Percentiles rank a stretch among this genome's conserved stretches.
These are phyloP conservation scores for Copidosoma aretas DNA, from an alignment of 2,888 invertebrate genomes.

Conservation along the genomic window DNA sequence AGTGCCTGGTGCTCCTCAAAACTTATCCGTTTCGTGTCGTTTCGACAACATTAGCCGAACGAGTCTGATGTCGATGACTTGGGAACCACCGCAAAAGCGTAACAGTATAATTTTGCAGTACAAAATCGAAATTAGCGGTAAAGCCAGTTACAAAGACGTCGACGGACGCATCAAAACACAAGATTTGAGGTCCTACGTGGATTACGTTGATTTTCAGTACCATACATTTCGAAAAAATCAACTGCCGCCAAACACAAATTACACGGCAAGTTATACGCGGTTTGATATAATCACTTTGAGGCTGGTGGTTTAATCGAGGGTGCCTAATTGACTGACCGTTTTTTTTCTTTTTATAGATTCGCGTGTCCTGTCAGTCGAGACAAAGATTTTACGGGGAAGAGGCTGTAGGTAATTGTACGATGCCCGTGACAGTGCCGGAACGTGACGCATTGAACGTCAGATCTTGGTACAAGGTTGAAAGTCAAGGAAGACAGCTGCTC, in stretches of 20 bases:
- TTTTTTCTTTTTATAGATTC: conserved; percentile 48
- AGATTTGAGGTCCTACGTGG: conserved; percentile 69
- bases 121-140: conserved; percentile 68
- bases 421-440: conserved; percentile 76
- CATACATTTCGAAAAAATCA: conserved; percentile 63
- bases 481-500: conserved; percentile 74
- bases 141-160: conserved; percentile 64
- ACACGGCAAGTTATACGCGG: conserved; percentile 72
- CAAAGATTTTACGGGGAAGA: conserved; percentile 76
- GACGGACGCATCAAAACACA: conserved; percentile 63
- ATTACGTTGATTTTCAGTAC: conserved; percentile 65
- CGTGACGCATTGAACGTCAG: conserved; percentile 68
- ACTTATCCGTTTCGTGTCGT: conserved; percentile 72
- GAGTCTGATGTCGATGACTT: conserved; percentile 73
- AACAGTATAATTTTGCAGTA: conserved; percentile 84
- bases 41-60: conserved; percentile 68
- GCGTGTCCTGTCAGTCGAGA: conserved; percentile 78
- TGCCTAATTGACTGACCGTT: not conserved
- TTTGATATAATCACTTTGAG: not conserved
- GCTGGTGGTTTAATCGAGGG: not conserved
- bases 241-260: conserved; percentile 83
- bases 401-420: conserved; percentile 71
- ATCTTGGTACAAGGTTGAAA: conserved; percentile 70
- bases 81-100: conserved; percentile 76
- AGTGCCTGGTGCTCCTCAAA: conserved; percentile 76